Conservation (phyloP, 2,888 invertebrate species). For the Melanostoma mellinum region DNA sequence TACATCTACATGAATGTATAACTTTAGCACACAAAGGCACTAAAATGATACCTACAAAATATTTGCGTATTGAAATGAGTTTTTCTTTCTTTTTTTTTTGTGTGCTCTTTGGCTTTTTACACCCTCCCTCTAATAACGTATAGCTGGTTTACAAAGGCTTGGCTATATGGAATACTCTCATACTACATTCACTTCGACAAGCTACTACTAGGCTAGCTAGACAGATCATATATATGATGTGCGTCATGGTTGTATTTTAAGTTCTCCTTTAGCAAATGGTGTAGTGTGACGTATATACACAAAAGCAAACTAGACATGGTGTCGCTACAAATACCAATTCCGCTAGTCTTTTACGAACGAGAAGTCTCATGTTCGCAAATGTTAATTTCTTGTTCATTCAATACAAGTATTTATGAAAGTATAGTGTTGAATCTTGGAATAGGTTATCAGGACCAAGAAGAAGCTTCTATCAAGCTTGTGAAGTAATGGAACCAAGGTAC, state of each 20-base stretch:
- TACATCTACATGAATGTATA: too few relatives aligned
- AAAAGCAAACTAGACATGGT: slow-evolving; percentile 49
- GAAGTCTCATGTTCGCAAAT: slow-evolving; percentile 37
- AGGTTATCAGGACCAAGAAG: slow-evolving; percentile 59
- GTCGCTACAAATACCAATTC: slow-evolving; percentile 61
- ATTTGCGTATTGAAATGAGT: too few relatives aligned
- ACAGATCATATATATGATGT: slow-evolving; percentile 26
- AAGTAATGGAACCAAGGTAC: not conserved
- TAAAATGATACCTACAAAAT: too few relatives aligned
- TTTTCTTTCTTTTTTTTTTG: too few relatives aligned
- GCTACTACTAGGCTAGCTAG: not conserved
- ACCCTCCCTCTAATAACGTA: too few relatives aligned
- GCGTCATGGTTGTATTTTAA: slow-evolving; percentile 65
- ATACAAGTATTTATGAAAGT: slow-evolving; percentile 65
- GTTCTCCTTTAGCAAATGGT: slow-evolving; percentile 10
- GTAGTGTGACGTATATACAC: slow-evolving; percentile 61
- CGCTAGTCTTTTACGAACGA: slow-evolving; percentile 41
- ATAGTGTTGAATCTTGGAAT: slow-evolving; percentile 66
- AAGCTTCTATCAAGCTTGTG: slow-evolving; percentile 24
- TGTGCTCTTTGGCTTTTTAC: too few relatives aligned
- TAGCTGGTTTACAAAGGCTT: not conserved
- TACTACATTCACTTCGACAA: slow-evolving; percentile 16
- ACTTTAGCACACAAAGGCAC: too few relatives aligned
- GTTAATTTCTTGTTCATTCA: slow-evolving; percentile 27
- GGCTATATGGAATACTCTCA: not conserved